Evolutionary conservation across 2,888 invertebrate species (phyloP), one percentile per base, ranked within the genome.

Genomic region (Brachypterus glaber): DNA sequence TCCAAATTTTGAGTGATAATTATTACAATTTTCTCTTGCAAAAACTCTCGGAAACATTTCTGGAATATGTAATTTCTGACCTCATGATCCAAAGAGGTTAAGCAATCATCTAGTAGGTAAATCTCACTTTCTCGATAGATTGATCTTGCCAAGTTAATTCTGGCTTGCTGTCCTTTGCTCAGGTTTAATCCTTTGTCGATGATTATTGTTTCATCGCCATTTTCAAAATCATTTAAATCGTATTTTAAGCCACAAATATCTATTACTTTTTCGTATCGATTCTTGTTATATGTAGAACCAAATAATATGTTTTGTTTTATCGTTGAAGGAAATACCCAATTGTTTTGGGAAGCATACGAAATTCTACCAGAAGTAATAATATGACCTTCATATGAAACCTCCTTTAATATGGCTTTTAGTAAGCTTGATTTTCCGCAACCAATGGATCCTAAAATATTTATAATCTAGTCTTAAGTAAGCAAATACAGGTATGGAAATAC

Each of bases 181-280:
- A 89, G 63, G 13, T 79, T 77, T 0, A 80, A 73, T 7, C 88
- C 88, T 27, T 81, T 71, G 52, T 88, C 87, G 4, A 85, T 87
- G 1, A 88, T 80, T 35, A 82, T 58, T 0, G 83, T 84, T 48
- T 72, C 62, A 55, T 88, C 88, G 9, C 82, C 82, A 45, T 77
- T 70, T 16, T 43, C 40, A 8, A 49, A 37, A 4, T 46, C 15
- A 16, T 46, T 40, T 3, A 49, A 41, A 60, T 88, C 88, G 49
- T 69, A 69, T 31, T 64, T 55, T 41, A 82, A 56, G 3, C 76
- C 75, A 52, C 80, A 79, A 0, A 70, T 76, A 39, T 66, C 69
- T 31, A 82, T 67, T 3, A 79, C 75, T 46, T 69, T 68, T 43
- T 69, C 66, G 53, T 74, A 74, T 2, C 74, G 57, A 1, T 72